Evolutionary conservation across 2,888 invertebrate genomes (phyloP), one percentile per base, ranked within the genome.

Genomic region (Sisyra nigra): DNA sequence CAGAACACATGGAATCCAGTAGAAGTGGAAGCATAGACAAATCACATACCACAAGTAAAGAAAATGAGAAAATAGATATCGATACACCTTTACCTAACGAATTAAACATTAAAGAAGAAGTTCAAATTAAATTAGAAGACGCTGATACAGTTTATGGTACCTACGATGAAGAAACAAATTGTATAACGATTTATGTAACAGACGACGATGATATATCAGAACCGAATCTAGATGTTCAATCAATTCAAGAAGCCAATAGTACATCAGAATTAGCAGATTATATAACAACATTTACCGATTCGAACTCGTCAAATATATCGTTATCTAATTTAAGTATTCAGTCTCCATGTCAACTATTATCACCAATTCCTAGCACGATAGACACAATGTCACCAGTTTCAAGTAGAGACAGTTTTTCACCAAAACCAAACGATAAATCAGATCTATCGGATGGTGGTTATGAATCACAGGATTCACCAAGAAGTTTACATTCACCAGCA

Each of bases 1-100:
- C 86, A 86, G 65, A 81, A 74, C 63, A 78, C 68, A 54, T 87
- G 86, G 87, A 86, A 84, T 60, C 86, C 86, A 52, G 69, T 82
- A 57, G 70, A 75, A 52, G 65, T 70, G 58, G 57, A 18, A 9
- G 40, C 40, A 29, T 40, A 40, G 13, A 29, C 10, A 1, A 1
- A 10, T 13, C n/a, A 14, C 15, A 13, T 37, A 17, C 18, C 15
- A 14, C 3, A 17, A 14, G 18, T n/a, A 17, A 17, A 37, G 18
- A 37, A 13, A 37, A n/a, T 2, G 34, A 34, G n/a, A 37, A n/a
- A 17, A n/a, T n/a, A 14, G 18, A 33, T 3, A 19, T 15, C 37
- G 19, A 37, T 9, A 37, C 9, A 6, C n/a, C n/a, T 33, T 6
- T 8, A 33, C 14, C 33, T 15, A 40, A 47, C 36, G 44, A 37